phyloP scores from a whole-genome alignment of 2,113 vertebrate species.

The Drymodes brunneopygia region DNA sequence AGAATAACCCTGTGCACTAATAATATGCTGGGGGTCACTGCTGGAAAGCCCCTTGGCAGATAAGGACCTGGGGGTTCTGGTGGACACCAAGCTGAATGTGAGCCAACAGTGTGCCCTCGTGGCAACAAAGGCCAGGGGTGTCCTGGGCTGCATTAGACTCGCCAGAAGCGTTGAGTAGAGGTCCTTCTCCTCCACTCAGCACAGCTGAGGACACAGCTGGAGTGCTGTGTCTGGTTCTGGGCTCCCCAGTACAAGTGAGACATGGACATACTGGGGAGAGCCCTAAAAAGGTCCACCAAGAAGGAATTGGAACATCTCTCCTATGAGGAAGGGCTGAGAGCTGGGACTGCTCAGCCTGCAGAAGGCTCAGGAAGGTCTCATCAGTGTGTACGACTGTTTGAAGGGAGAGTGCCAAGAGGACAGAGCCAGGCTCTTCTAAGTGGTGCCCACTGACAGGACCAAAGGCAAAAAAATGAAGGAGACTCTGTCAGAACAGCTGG shows the following conservation, averaged over 20 bases:
- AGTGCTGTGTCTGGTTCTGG: not conserved
- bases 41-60: not conserved
- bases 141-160: not conserved
- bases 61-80: not conserved
- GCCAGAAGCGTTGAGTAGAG: not conserved
- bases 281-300: not conserved
- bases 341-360: not conserved
- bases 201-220: not conserved
- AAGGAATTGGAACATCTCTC: not conserved
- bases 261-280: not conserved
- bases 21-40: not conserved
- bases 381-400: not conserved
- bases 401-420: not conserved
- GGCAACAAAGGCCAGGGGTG: rapidly evolving
- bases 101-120: not conserved
- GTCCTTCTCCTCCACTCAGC: not conserved
- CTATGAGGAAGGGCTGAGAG: not conserved
- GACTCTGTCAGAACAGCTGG: not conserved
- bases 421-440: not conserved
- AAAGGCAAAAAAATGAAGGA: not conserved
- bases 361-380: not conserved
- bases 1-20: not conserved
- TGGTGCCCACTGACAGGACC: not conserved
- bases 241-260: not conserved
- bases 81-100: not conserved